Percentiles rank a stretch among this genome's conserved stretches.
phyloP scores from a whole-genome alignment of 2,797 vertebrate species.

The Tiaroga cobitis region DNA sequence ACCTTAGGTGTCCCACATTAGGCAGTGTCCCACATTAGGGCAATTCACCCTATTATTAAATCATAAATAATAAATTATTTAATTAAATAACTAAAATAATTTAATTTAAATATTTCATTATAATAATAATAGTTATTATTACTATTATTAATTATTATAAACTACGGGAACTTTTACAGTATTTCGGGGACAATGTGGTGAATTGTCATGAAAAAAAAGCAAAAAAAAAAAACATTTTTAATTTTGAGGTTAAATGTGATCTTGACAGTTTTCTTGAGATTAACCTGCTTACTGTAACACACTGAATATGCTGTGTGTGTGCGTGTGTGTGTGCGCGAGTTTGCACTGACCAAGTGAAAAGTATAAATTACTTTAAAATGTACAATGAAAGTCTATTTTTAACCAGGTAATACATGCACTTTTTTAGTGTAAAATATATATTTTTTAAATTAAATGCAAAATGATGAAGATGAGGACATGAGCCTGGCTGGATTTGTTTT shows the following conservation, averaged over 20 bases:
- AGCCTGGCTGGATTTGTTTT: neutral
- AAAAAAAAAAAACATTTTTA: too few relatives aligned
- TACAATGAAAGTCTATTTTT: neutral
- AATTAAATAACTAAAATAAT: neutral
- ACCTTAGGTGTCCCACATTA: too few relatives aligned
- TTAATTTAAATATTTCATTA: neutral
- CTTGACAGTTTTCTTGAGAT: neutral
- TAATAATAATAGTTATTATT: neutral
- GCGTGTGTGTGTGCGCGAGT: neutral
- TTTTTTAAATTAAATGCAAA: neutral
- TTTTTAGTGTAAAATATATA: neutral
- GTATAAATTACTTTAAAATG: too few relatives aligned
- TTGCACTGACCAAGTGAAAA: slow-evolving; percentile 61
- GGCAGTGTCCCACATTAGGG: too few relatives aligned
- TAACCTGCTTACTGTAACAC: neutral
- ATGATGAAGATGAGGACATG: too few relatives aligned
- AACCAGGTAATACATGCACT: neutral
- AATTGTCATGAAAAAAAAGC: neutral
- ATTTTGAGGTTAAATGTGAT: neutral
- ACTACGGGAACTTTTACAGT: neutral
- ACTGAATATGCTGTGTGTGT: neutral
- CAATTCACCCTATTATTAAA: too few relatives aligned
- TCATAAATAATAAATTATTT: neutral
- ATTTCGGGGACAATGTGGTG: neutral
- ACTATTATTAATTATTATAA: neutral